Evolutionary conservation across 2,888 invertebrate species (phyloP), one percentile per base, ranked within the genome.

Genomic region (Spisula subtruncata): DNA sequence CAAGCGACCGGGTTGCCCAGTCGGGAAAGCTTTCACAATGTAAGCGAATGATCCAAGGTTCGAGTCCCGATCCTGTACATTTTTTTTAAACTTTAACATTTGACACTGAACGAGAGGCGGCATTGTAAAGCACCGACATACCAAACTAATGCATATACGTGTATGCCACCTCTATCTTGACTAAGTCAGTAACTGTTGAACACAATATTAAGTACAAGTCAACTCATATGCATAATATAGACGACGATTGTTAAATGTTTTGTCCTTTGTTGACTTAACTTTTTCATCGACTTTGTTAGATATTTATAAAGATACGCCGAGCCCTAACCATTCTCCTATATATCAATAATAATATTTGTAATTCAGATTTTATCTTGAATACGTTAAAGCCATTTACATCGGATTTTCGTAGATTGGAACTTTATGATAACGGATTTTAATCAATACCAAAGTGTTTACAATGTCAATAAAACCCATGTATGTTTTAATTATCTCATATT

Each of bases 341-440:
- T 83, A 60, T 83, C 83, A 88, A 88, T 83, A 83, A 56, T 56
- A 83, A 88, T 88, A 88, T 88, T 88, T 80, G 83, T 83, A 56
- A 12, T 54, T 46, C 48, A 80, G 87, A 88, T 88, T 80, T 83
- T 54, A 71, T 66, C 66, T 48, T 20, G 48, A 75, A 51, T n/a
- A 25, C 25, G 35, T 81, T 46, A 48, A 51, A 46, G 48, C 32
- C 20, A 35, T 35, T 48, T 51, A 81, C 25, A 35, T 25, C 29
- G 51, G 46, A 51, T 81, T 46, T 81, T 29, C 35, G 46, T 20
- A 25, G 46, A 46, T 81, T 25, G 48, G 46, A 25, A 35, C 81
- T 2, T n/a, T 12, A 25, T 10, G 51, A 81, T 81, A 81, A 81
- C 25, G 81, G 81, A 35, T 75, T 75, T 75, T 75, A 32, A 75